Conservation (phyloP, 2,113 vertebrate genomes). For the Oncorhynchus tshawytscha region DNA sequence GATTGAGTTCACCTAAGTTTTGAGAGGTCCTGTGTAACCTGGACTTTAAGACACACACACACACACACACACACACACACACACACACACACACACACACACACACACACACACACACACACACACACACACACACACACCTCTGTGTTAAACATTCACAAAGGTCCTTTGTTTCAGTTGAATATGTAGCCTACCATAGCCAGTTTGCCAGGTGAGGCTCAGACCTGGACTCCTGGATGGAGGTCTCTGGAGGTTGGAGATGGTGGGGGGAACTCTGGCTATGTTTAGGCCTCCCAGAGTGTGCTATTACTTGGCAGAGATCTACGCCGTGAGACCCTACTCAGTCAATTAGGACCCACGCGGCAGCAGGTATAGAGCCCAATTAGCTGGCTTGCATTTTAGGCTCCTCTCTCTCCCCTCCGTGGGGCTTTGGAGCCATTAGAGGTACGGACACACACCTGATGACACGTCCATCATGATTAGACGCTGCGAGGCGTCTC, state of each 20-base stretch:
- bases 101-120: too few relatives aligned
- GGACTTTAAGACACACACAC: neutral
- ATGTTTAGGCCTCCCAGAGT: conserved; percentile 25
- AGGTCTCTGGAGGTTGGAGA: neutral
- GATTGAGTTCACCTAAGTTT: conserved; percentile 24
- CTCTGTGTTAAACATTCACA: neutral
- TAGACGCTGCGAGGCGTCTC: conserved; percentile 26
- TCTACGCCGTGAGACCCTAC: neutral
- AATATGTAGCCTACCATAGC: neutral
- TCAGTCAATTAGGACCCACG: conserved; percentile 33
- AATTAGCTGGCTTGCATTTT: conserved; percentile 37
- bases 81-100: too few relatives aligned
- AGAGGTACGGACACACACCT: conserved; percentile 50
- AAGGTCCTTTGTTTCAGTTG: neutral
- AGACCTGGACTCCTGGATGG: neutral
- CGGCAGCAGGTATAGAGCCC: conserved; percentile 47
- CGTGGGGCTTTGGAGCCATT: conserved; percentile 39
- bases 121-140: too few relatives aligned
- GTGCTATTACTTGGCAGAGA: neutral
- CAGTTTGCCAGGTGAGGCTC: neutral
- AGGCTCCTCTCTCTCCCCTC: conserved; percentile 16
- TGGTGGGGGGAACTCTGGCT: conserved; percentile 21
- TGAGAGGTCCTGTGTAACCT: neutral
- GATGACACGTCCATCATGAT: conserved; percentile 54
- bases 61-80: too few relatives aligned